These are phyloP conservation scores for Rhagium mordax DNA, from an alignment of 2,888 invertebrate genomes.

Conservation along the genomic window DNA sequence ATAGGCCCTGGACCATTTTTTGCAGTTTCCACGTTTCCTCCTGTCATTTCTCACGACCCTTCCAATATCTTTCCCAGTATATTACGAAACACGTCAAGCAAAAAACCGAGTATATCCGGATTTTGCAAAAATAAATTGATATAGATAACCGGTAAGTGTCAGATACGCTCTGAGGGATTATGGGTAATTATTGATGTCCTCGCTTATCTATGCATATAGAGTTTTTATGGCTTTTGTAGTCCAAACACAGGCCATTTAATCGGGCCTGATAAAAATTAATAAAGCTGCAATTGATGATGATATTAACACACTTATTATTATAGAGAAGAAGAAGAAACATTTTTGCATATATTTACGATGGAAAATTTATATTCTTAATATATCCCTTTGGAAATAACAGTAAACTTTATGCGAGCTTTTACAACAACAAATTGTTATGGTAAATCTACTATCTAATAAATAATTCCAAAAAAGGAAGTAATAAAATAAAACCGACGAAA, in stretches of 20 bases:
- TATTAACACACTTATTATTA: too few species aligned
- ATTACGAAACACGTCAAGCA: slow-evolving; percentile 17
- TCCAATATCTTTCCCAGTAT: slow-evolving; percentile 25
- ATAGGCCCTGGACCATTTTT: slow-evolving; percentile 19
- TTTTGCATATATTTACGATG: background rate
- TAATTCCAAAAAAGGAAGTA: slow-evolving; percentile 19
- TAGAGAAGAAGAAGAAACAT: too few species aligned
- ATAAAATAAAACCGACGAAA: background rate
- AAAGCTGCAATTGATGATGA: background rate
- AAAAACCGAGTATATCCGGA: slow-evolving; percentile 26
- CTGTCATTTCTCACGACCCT: slow-evolving; percentile 31
- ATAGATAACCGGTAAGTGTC: slow-evolving; percentile 14
- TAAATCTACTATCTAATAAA: background rate
- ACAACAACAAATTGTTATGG: background rate
- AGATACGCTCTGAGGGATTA: slow-evolving; percentile 11
- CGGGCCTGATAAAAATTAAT: background rate
- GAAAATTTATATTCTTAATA: background rate
- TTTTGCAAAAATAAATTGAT: slow-evolving; percentile 31
- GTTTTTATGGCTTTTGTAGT: background rate
- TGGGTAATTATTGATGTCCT: slow-evolving; percentile 15
- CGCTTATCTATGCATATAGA: background rate
- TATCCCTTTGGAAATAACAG: too few species aligned
- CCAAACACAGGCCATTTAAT: background rate
- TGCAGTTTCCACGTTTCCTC: slow-evolving; percentile 22
- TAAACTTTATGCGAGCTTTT: background rate